Evolutionary conservation across 2,113 vertebrate genomes (phyloP), one percentile per base, ranked within the genome.

Genomic region (Nannobrachium achirus): DNA sequence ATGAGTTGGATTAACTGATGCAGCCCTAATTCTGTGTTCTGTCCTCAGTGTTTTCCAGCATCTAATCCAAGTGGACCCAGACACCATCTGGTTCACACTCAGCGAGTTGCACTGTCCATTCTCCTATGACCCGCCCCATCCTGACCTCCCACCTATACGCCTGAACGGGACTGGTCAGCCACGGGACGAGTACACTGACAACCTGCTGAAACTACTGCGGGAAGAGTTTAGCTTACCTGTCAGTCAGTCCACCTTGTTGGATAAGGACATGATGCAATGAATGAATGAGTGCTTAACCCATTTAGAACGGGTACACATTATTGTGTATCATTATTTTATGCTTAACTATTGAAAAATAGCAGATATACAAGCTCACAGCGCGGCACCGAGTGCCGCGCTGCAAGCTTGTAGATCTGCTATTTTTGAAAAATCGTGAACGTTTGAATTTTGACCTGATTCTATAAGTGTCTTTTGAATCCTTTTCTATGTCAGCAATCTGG

Each of bases 61-160:
- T 60, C 33, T 98, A 70, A 94, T 94, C 90, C 90, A 85, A 7
- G 50, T 94, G 59, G 96, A 98, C 67, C 93, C 95, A 0, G 97
- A 99, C 70, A 56, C 85, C 15, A 86, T 92, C 56, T 99, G 97
- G 97, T 91, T 98, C 3, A 81, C 93, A 2, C 93, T 99, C 66
- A 93, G 75, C 0, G 91, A 95, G 73, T 72, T 93, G 13, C 92
- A 91, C 79, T 96, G 94, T 76, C 94, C 94, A 0, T 51, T 20
- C 4, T 14, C 1, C 1, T 89, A 89, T 18, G 2, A 69, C 4
- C 91, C 95, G 0, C 94, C 94, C 0, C 94, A 96, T 56, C 14
- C 60, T 0, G 91, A 92, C 86, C 94, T 99, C 42, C 85, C 0
- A 3, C 90, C 93, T 0, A 68, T 96, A 19, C 65, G 0, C 40